phyloP scores from a whole-genome alignment of 2,113 vertebrate species.

The Lepus americanus region DNA sequence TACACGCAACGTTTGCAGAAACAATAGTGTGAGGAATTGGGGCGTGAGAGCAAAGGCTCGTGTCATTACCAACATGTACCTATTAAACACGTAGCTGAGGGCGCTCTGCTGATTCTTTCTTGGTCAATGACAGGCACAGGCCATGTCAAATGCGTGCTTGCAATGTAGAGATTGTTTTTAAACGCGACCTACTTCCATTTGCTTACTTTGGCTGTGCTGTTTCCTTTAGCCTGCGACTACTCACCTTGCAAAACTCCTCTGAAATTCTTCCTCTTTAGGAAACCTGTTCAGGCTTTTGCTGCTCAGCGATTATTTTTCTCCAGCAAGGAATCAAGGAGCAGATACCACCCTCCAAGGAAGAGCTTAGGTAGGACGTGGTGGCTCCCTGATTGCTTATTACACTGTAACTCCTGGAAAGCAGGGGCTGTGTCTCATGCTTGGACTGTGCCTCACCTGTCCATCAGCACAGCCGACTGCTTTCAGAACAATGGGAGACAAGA shows the following conservation, averaged over 20 bases:
- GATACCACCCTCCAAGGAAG: conserved; percentile 19
- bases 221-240: neutral
- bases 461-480: conserved; percentile 32
- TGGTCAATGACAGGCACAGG: neutral
- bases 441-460: neutral
- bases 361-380: neutral
- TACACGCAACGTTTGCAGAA: neutral
- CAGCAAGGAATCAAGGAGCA: conserved; percentile 41
- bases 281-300: neutral
- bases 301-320: conserved; percentile 51
- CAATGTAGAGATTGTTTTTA: neutral
- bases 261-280: conserved; percentile 56
- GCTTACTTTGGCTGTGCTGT: neutral
- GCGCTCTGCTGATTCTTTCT: neutral
- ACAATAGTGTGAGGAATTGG: neutral
- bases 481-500: neutral
- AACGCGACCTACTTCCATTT: neutral
- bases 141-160: neutral
- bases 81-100: neutral
- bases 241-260: conserved; percentile 5
- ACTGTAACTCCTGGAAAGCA: conserved; percentile 58
- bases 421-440: neutral
- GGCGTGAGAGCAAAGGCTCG: conserved; percentile 33
- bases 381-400: conserved; percentile 46
- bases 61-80: neutral